Evolutionary conservation across 2,797 vertebrate genomes (phyloP), one percentile per base, ranked within the genome.

Genomic region (Emys orbicularis): DNA sequence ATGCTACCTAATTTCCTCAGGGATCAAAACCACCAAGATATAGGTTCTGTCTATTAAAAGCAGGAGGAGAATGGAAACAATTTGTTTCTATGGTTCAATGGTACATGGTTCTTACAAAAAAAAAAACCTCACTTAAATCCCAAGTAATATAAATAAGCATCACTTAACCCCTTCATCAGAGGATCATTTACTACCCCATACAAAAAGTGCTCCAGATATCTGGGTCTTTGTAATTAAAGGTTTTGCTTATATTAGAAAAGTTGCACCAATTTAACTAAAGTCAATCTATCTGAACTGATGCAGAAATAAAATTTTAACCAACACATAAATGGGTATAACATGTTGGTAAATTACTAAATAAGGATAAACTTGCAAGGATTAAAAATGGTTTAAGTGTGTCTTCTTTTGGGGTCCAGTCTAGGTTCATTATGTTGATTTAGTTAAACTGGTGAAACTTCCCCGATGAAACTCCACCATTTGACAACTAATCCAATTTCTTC

Each of bases 1-100:
- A 88, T 90, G 90, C 72, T 89, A 95, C 29, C 88, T 84, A 94
- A 95, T 95, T 97, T 94, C 90, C 96, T 96, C 93, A 83, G 6
- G 94, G 94, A 96, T 91, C 88, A 96, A 94, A 96, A 95, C 97
- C 93, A 92, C 79, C 88, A 88, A 72, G 93, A 83, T 65, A 54
- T 87, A 94, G 89, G 95, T 91, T 87, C 76, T 86, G 59, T 53
- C 50, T 47, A 76, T n/a, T 83, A 3, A 95, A 41, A 61, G 89
- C 53, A 90, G 88, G 95, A 90, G 52, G 86, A 87, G 27, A 41
- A 31, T 2, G 5, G 52, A 87, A 52, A 52, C 83, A 94, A 90
- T 53, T 92, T 5, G 79, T 76, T 92, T 94, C 76, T 91, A n/a
- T 65, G 80, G 54, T 76, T 91, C 54, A 90, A 68, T 2, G 25